Evolutionary conservation across 2,797 vertebrate genomes (phyloP).

Genomic region (Dicrostonyx torquatus): DNA sequence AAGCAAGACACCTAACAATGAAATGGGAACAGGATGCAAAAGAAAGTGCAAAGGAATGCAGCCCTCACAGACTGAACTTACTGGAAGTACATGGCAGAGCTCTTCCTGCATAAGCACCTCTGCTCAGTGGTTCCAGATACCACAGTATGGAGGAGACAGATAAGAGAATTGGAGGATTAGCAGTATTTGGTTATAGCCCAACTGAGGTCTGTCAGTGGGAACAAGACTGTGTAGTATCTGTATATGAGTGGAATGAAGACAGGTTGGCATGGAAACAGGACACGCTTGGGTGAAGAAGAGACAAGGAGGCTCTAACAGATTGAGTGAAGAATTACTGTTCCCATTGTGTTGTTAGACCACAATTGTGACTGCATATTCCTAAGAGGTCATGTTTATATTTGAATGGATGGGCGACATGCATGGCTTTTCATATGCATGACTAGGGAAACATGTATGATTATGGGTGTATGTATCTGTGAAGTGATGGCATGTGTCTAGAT

Average conservation of each 20-base stretch:
- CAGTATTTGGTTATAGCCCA: background rate
- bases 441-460: background rate
- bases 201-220: background rate
- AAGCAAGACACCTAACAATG: background rate
- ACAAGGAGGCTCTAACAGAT: background rate
- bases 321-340: background rate
- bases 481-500: background rate
- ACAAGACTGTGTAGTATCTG: background rate
- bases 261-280: slow-evolving; percentile 19
- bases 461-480: background rate
- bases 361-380: background rate
- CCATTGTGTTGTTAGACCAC: background rate
- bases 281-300: background rate
- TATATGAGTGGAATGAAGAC: background rate
- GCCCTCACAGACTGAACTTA: background rate
- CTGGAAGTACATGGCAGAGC: background rate
- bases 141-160: background rate
- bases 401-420: background rate
- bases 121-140: background rate
- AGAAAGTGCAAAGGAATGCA: background rate
- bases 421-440: background rate
- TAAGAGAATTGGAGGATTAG: background rate
- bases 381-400: background rate
- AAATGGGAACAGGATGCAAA: background rate
- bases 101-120: background rate